Conservation (phyloP, 2,888 invertebrate species). For the Drosophila leonis region DNA sequence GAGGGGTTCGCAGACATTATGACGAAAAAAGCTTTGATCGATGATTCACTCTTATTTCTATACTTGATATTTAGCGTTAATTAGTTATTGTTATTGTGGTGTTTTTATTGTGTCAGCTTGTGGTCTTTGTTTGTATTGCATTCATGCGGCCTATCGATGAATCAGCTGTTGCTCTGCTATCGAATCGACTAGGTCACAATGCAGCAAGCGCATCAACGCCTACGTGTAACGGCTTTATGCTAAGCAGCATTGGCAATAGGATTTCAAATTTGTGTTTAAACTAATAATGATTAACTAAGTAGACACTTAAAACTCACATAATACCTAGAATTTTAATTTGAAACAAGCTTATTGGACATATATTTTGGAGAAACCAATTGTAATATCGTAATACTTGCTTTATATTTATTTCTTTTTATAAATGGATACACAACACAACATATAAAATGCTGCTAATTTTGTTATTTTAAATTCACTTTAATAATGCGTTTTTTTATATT, state of each 20-base stretch:
- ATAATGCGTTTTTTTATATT: neutral
- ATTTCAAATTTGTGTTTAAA: neutral
- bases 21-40: conserved; percentile 11
- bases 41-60: conserved; percentile 37
- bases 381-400: neutral
- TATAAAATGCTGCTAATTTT: neutral
- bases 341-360: neutral
- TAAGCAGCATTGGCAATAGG: neutral
- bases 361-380: neutral
- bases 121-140: conserved; percentile 41
- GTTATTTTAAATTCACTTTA: neutral
- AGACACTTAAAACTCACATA: neutral
- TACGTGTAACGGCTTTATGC: neutral
- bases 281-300: neutral
- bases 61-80: conserved; percentile 16
- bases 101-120: conserved; percentile 36
- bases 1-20: conserved; percentile 46
- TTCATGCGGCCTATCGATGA: conserved; percentile 37
- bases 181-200: conserved; percentile 22
- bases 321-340: neutral
- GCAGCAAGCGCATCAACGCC: neutral
- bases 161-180: conserved; percentile 46
- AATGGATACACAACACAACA: too few species aligned
- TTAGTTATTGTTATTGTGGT: conserved; percentile 31
- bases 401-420: neutral